Evolutionary conservation across 2,888 invertebrate genomes (phyloP).

Genomic region (Oscheius sp.): DNA sequence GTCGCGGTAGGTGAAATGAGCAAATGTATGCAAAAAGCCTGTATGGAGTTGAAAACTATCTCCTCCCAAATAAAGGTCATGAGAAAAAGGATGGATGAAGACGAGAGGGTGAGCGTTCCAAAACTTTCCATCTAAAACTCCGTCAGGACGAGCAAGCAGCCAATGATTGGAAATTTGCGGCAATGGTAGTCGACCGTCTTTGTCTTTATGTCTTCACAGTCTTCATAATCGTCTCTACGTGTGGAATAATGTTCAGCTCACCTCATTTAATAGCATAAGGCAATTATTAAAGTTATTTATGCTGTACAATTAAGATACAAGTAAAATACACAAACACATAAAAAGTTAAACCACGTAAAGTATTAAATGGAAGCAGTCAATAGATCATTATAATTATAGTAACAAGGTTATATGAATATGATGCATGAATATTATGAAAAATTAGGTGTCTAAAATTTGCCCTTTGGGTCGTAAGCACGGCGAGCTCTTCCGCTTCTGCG

Average conservation of each 20-base stretch:
- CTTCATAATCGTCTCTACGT: slow-evolving; percentile 65
- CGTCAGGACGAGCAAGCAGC: slow-evolving; percentile 61
- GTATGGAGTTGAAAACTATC: slow-evolving; percentile 56
- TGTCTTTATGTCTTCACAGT: slow-evolving; percentile 64
- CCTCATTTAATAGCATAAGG: slow-evolving; percentile 59
- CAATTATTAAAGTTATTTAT: neutral
- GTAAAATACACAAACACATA: neutral
- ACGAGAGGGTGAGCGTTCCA: slow-evolving; percentile 45
- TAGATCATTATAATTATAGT: neutral
- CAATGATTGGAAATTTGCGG: slow-evolving; percentile 69
- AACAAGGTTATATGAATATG: no score
- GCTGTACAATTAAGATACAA: neutral
- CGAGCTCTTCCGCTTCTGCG: no score
- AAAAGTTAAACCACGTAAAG: neutral
- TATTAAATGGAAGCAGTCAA: neutral
- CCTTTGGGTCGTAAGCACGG: no score
- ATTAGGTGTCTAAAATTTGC: no score
- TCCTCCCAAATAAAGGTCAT: slow-evolving; percentile 53
- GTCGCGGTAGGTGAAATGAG: slow-evolving; percentile 33
- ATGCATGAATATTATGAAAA: no score
- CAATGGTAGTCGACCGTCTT: slow-evolving; percentile 64
- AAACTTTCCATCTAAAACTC: neutral
- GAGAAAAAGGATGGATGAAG: slow-evolving; percentile 56
- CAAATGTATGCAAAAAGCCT: slow-evolving; percentile 58
- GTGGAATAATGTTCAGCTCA: slow-evolving; percentile 63